These are phyloP conservation scores for Pollicipes pollicipes DNA, from an alignment of 1,140 invertebrate species.

Conservation along the genomic window DNA sequence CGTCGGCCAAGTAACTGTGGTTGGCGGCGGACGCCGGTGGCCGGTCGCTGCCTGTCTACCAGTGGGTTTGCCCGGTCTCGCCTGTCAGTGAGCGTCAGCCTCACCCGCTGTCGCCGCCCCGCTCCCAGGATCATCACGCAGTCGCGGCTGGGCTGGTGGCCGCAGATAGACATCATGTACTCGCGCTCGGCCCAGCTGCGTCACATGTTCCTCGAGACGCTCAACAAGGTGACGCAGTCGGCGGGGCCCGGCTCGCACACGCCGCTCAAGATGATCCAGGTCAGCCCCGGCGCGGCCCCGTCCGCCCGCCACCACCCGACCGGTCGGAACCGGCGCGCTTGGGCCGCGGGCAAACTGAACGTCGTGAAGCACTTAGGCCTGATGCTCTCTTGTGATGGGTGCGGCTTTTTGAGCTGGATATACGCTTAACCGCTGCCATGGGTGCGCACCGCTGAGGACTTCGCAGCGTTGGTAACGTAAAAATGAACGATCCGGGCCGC, in stretches of 20 bases:
- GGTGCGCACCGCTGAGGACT: conserved; percentile 15
- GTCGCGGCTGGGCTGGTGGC: conserved; percentile 86
- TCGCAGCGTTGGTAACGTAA: too few relatives aligned
- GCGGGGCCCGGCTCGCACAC: conserved; percentile 62
- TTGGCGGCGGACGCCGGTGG: too few relatives aligned
- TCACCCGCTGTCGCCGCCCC: conserved; percentile 1
- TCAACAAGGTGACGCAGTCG: conserved; percentile 75
- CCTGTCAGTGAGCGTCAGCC: background rate
- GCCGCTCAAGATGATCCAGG: conserved; percentile 62
- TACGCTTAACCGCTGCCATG: background rate
- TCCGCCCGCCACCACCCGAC: too few relatives aligned
- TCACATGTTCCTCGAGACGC: conserved; percentile 85
- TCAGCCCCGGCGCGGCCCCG: conserved; percentile 12
- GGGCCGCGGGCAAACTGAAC: too few relatives aligned
- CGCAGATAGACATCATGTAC: conserved; percentile 88
- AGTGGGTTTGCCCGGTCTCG: background rate
- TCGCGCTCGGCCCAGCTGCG: conserved; percentile 74
- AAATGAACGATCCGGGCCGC: too few relatives aligned
- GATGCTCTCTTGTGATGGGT: too few relatives aligned
- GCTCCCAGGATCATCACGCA: conserved; percentile 63
- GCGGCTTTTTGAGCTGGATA: too few relatives aligned
- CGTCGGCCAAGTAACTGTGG: too few relatives aligned
- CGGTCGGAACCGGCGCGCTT: too few relatives aligned
- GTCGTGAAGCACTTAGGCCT: conserved; percentile 9
- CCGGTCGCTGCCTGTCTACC: background rate